Conservation (phyloP, 2,888 invertebrate species). For the Eubasilissa splendida region DNA sequence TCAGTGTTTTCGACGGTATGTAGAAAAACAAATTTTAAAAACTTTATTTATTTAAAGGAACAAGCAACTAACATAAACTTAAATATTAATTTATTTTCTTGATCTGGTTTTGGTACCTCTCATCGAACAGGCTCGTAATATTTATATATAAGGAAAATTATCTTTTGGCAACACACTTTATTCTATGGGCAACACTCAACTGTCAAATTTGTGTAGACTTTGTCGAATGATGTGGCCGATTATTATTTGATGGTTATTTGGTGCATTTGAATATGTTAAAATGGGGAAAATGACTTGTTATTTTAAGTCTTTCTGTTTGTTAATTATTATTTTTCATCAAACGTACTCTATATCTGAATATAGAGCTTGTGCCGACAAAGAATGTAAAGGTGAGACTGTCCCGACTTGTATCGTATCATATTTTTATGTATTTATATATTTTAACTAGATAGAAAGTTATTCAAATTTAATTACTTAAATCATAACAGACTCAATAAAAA, state of each 20-base stretch:
- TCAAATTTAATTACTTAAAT: too few species aligned
- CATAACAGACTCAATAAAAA: too few species aligned
- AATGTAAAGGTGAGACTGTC: constrained; percentile 76
- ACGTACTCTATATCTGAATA: constrained; percentile 69
- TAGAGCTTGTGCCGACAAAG: constrained; percentile 81
- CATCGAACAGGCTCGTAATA: too few species aligned
- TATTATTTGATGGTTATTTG: constrained; percentile 36
- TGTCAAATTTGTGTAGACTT: constrained; percentile 46
- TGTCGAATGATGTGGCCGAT: constrained; percentile 56
- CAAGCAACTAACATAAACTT: too few species aligned
- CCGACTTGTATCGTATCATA: too few species aligned
- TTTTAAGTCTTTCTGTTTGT: constrained; percentile 60
- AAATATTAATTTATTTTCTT: too few species aligned
- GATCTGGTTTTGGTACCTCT: too few species aligned
- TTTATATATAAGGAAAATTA: too few species aligned
- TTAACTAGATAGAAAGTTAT: too few species aligned
- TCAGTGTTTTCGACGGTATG: too few species aligned
- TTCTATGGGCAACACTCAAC: constrained; percentile 41
- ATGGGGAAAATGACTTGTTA: constrained; percentile 58
- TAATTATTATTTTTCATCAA: constrained; percentile 61
- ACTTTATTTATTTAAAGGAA: too few species aligned
- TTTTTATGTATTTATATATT: neutral
- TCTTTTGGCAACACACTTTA: constrained; percentile 4
- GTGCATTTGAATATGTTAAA: constrained; percentile 45
- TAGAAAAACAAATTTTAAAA: too few species aligned